phyloP scores from a whole-genome alignment of 2,797 vertebrate genomes.

The Catostomus latipinnis region DNA sequence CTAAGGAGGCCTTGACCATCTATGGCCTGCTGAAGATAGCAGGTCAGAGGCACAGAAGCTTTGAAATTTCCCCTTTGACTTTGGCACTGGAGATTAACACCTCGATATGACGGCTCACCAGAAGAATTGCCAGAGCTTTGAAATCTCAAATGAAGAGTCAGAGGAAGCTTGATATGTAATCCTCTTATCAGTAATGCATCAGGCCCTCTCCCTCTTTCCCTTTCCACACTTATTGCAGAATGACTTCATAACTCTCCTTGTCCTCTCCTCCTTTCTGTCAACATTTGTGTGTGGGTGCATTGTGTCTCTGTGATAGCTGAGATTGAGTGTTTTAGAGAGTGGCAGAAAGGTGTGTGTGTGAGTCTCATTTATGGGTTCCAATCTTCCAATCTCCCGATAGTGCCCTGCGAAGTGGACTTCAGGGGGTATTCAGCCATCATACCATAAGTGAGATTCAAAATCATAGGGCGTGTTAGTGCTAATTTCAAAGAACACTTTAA shows the following conservation, averaged over 20 bases:
- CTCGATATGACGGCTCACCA: slow-evolving; percentile 61
- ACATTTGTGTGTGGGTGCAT: not conserved
- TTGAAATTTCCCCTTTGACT: slow-evolving; percentile 72
- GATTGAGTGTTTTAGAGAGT: not conserved
- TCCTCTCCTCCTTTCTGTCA: slow-evolving; percentile 30
- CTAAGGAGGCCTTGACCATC: slow-evolving; percentile 67
- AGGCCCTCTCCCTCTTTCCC: slow-evolving; percentile 46
- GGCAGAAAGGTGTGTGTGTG: not conserved
- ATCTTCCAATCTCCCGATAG: not conserved
- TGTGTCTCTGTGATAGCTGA: not conserved
- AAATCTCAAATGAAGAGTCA: slow-evolving; percentile 70
- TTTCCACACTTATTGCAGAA: slow-evolving; percentile 52
- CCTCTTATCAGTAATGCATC: slow-evolving; percentile 70
- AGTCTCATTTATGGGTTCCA: too few relatives aligned
- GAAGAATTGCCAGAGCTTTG: slow-evolving; percentile 66
- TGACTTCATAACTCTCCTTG: slow-evolving; percentile 54
- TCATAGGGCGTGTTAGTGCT: not conserved
- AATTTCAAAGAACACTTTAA: too few relatives aligned
- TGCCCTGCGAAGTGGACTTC: not conserved
- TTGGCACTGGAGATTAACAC: slow-evolving; percentile 68
- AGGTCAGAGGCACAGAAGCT: slow-evolving; percentile 60
- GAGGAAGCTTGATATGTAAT: slow-evolving; percentile 61
- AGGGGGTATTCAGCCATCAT: not conserved
- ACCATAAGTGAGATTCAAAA: not conserved
- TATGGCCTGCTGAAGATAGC: slow-evolving; percentile 69